Evolutionary conservation across 2,113 vertebrate genomes (phyloP), one percentile per base, ranked within the genome.

Genomic region (Phalacrocorax brasilianus): DNA sequence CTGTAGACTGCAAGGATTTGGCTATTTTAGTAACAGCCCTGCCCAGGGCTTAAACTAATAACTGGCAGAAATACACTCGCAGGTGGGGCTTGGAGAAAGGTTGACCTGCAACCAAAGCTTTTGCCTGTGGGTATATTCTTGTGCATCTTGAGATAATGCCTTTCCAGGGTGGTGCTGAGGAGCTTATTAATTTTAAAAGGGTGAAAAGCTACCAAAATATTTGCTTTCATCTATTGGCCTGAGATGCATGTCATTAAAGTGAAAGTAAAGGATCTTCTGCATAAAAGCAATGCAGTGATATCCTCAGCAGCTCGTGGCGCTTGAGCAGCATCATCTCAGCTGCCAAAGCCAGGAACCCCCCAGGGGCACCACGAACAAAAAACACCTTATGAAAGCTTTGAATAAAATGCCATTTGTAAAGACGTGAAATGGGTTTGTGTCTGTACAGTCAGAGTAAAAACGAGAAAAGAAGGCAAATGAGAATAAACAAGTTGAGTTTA

Each of bases 171-270:
- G 65, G 79, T 72, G 56, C 87, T 84, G 82, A 84, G 49, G 65
- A 95, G 81, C 87, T 30, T 92, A 88, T 81, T 75, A 91, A 96
- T 96, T 97, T 97, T 89, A 91, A 59, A 92, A 38, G 91, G 94
- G 84, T 38, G 79, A 93, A 93, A 95, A 90, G 55, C 92, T 91
- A 91, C 74, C 32, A 17, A 96, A 97, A 93, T 32, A 86, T 96
- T 96, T 95, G 53, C 95, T 97, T 95, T 97, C 89, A 95, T 92
- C 89, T 95, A 11, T 91, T 47, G 62, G 89, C 65, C 72, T 44
- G 58, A 96, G 95, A 96, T 91, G 76, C 61, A 68, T 27, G 1
- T 95, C 93, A 88, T 97, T 97, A 91, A 94, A 95, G 65, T 4
- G 17, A 75, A 95, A 94, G 50, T 42, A 66, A 92, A 78, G 76